A percentile compares a stretch with the other conserved stretches of the same genome.
These are phyloP conservation scores for Uloborus diversus DNA, from an alignment of 1,140 invertebrate species.

Conservation along the genomic window DNA sequence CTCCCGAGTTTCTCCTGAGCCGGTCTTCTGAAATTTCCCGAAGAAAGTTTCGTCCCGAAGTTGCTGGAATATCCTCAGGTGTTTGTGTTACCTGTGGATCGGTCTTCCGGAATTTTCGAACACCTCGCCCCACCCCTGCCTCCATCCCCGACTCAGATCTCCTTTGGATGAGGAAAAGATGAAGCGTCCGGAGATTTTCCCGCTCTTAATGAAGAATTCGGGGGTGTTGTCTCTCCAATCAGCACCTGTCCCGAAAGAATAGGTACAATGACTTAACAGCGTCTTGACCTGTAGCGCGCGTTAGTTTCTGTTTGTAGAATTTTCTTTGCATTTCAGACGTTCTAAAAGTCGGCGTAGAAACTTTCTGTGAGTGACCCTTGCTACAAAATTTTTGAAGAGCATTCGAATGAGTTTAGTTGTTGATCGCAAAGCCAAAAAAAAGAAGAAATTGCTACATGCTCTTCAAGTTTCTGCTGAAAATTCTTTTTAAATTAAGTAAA, in stretches of 20 bases:
- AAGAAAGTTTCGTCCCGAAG: neutral
- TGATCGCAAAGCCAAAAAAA: no score
- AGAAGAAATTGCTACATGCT: neutral
- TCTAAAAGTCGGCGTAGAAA: neutral
- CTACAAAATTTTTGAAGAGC: no score
- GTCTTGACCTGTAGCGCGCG: neutral
- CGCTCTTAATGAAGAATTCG: neutral
- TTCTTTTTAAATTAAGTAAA: no score
- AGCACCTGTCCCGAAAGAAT: constrained; percentile 3
- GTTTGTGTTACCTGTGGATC: constrained; percentile 2
- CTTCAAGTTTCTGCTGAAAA: no score
- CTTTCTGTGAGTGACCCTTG: neutral
- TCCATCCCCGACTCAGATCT: neutral
- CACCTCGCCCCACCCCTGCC: neutral
- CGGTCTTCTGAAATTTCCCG: neutral
- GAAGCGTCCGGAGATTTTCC: neutral
- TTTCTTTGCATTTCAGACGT: constrained; percentile 14
- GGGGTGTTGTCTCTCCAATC: neutral
- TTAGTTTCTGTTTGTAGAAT: constrained; percentile 32
- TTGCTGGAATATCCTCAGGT: neutral
- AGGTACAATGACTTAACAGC: constrained; percentile 20
- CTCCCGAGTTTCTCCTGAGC: neutral
- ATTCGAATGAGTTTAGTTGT: no score
- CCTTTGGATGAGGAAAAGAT: neutral
- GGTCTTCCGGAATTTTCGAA: neutral